Percentiles rank a stretch among this genome's conserved stretches.
phyloP scores from a whole-genome alignment of 2,888 invertebrate genomes.

The Eudasyphora cyanicolor region DNA sequence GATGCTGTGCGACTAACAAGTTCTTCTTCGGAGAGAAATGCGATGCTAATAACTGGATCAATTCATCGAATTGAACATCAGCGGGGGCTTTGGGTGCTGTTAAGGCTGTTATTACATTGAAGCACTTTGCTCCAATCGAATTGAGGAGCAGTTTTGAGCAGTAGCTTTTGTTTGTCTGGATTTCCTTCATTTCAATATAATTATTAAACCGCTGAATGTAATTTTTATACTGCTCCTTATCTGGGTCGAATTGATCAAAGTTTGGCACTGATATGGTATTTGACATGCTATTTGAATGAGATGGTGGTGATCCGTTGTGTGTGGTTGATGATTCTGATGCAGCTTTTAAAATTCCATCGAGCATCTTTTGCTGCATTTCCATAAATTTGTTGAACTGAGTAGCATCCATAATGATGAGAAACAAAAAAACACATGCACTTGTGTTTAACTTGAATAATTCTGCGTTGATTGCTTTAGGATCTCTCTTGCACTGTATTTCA shows the following conservation, averaged over 20 bases:
- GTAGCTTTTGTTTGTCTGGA: neutral
- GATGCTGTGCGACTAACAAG: constrained; percentile 36
- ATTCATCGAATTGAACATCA: constrained; percentile 35
- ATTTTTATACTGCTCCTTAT: neutral
- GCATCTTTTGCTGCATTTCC: neutral
- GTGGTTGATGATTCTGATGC: neutral
- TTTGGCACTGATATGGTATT: neutral
- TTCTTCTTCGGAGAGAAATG: constrained; percentile 26
- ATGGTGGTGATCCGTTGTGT: neutral
- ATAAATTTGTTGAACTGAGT: neutral
- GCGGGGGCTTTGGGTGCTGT: constrained; percentile 31
- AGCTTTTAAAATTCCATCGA: neutral
- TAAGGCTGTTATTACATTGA: constrained; percentile 12
- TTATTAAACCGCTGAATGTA: constrained; percentile 6
- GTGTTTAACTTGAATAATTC: neutral
- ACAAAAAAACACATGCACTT: neutral
- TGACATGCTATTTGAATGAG: neutral
- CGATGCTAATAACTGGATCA: neutral
- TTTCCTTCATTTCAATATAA: constrained; percentile 17
- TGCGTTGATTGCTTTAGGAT: neutral
- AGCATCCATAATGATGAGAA: neutral
- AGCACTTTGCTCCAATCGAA: constrained; percentile 7
- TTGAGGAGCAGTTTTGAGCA: constrained; percentile 14
- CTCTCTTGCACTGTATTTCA: neutral
- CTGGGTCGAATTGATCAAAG: neutral